Conservation (phyloP, 2,888 invertebrate genomes). For the Stenchaetothrips biformis region DNA sequence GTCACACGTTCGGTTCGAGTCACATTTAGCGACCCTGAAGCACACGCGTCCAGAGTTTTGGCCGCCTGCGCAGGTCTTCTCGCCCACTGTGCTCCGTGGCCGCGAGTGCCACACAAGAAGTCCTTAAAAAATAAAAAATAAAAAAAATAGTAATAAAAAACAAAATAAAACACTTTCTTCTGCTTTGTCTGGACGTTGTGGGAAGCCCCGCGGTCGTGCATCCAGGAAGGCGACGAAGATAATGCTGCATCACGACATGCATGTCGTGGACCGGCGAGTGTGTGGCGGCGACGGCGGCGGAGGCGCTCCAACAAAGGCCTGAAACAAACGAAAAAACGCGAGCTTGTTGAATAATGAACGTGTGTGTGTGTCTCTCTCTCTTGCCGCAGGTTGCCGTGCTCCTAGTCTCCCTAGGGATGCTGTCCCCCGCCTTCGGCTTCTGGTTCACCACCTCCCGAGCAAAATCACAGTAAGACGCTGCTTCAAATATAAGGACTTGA, state of each 20-base stretch:
- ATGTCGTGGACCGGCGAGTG: background rate
- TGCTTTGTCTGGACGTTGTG: background rate
- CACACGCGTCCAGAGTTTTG: no score
- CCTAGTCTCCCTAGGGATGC: background rate
- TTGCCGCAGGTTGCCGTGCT: background rate
- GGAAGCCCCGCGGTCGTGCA: background rate
- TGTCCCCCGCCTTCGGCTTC: background rate
- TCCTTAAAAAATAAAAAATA: background rate
- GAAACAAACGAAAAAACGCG: no score
- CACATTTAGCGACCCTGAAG: no score
- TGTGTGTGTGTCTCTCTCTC: background rate
- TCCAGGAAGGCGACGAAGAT: no score
- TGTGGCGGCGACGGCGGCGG: background rate
- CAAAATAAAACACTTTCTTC: background rate
- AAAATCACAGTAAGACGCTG: constrained; percentile 1
- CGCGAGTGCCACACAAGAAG: no score
- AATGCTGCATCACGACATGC: background rate
- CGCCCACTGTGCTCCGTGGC: no score
- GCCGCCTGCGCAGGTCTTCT: no score
- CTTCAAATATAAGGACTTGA: no score
- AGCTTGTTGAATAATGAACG: background rate
- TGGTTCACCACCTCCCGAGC: background rate
- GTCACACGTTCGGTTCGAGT: no score
- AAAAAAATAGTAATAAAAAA: background rate
- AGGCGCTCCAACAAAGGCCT: background rate